Evolutionary conservation across 1,140 invertebrate species (phyloP).

Genomic region (Cyclina sinensis): DNA sequence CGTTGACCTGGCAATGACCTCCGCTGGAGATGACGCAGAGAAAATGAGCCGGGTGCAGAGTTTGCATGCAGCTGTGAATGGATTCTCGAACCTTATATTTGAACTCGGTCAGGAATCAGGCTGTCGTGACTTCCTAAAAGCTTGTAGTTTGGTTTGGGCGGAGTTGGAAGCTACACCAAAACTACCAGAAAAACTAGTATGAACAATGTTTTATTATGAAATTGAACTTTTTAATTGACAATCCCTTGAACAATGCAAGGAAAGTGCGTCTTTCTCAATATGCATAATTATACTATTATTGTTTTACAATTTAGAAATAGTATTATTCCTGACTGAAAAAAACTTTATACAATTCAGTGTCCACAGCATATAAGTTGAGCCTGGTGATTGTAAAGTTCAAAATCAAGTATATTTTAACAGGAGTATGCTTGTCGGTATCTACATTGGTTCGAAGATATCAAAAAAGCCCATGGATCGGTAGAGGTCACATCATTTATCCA

Average conservation of each 20-base stretch:
- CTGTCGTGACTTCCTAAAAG: slow-evolving; percentile 72
- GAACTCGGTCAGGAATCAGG: slow-evolving; percentile 71
- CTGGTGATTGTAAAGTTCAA: too few relatives aligned
- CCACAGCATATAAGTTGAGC: too few relatives aligned
- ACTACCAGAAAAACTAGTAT: slow-evolving; percentile 80
- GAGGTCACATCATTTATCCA: slow-evolving; percentile 82
- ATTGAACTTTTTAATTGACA: too few relatives aligned
- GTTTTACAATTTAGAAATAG: too few relatives aligned
- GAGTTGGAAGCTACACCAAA: slow-evolving; percentile 74
- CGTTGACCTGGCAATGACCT: slow-evolving; percentile 83
- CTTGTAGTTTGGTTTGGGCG: slow-evolving; percentile 79
- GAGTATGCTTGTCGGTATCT: slow-evolving; percentile 75
- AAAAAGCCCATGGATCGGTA: slow-evolving; percentile 81
- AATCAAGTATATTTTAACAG: too few relatives aligned
- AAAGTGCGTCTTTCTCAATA: too few relatives aligned
- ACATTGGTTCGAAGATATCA: slow-evolving; percentile 81
- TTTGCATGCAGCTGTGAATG: slow-evolving; percentile 81
- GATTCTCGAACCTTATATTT: slow-evolving; percentile 84
- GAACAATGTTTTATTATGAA: too few relatives aligned
- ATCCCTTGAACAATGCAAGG: too few relatives aligned
- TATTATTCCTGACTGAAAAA: too few relatives aligned
- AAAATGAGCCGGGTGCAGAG: slow-evolving; percentile 78
- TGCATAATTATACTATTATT: too few relatives aligned
- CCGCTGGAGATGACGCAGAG: slow-evolving; percentile 81
- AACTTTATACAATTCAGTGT: too few relatives aligned